phyloP scores from a whole-genome alignment of 2,888 invertebrate genomes.

The Apodemia hepburni region DNA sequence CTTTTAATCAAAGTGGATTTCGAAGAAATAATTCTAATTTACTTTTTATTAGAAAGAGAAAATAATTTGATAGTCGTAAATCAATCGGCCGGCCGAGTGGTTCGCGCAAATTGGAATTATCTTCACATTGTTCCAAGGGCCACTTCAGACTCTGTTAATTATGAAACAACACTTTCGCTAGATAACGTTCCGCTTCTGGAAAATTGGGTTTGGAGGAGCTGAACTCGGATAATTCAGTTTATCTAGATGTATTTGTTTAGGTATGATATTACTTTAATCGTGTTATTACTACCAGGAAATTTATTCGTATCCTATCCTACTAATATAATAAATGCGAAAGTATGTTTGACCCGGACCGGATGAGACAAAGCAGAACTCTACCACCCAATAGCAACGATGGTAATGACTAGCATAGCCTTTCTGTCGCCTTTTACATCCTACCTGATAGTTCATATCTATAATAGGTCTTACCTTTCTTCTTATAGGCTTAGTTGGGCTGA shows the following conservation, averaged over 20 bases:
- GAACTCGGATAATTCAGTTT: constrained; percentile 2
- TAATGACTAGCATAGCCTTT: too few species aligned
- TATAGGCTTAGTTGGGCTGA: constrained; percentile 69
- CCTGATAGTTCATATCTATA: not conserved
- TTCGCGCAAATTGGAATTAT: constrained; percentile 1
- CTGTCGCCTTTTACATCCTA: too few species aligned
- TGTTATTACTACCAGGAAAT: too few species aligned
- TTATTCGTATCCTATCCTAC: too few species aligned
- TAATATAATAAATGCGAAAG: too few species aligned
- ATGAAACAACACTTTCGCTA: constrained; percentile 2
- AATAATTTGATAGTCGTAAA: constrained; percentile 7
- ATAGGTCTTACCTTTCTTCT: constrained; percentile 56
- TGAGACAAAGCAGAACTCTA: too few species aligned
- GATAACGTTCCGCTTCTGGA: not conserved
- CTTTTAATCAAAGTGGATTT: not conserved
- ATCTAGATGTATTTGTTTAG: not conserved
- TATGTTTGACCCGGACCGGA: too few species aligned
- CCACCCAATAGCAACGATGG: too few species aligned
- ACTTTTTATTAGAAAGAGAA: not conserved
- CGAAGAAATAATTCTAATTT: constrained; percentile 10
- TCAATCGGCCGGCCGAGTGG: constrained; percentile 4
- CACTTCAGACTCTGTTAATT: constrained; percentile 1
- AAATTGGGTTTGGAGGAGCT: not conserved
- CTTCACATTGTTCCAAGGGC: not conserved
- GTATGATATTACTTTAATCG: not conserved